These are phyloP conservation scores for Lophochroa leadbeateri DNA, from an alignment of 2,113 vertebrate species.

Conservation along the genomic window DNA sequence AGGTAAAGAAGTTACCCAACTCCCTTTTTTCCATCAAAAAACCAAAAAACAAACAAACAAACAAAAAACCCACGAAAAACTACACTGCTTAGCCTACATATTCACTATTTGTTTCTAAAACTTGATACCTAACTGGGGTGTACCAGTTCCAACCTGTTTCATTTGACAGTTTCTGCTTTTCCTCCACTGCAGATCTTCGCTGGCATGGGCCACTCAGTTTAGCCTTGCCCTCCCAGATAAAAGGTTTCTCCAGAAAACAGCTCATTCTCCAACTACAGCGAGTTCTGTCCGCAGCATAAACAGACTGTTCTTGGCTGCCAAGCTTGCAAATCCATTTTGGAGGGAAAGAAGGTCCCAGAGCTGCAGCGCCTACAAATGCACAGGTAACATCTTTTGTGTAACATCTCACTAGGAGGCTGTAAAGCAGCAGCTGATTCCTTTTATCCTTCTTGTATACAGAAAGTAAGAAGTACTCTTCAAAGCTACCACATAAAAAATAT, in stretches of 20 bases:
- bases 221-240: background rate
- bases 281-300: background rate
- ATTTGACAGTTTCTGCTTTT: background rate
- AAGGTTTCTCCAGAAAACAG: conserved; percentile 1
- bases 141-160: background rate
- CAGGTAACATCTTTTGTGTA: background rate
- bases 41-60: too few species aligned
- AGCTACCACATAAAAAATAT: background rate
- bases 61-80: background rate
- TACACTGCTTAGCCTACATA: background rate
- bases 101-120: background rate
- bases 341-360: background rate
- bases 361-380: background rate
- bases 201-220: background rate
- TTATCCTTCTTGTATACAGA: background rate
- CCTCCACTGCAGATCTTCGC: background rate
- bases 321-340: background rate
- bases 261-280: background rate
- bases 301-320: background rate
- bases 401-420: background rate
- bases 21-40: background rate
- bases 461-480: background rate
- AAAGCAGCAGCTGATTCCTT: background rate
- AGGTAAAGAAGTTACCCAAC: background rate
- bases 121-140: background rate